Percentiles rank a stretch among this genome's conserved stretches.
Conservation (phyloP, 2,888 invertebrate species). For the Amorpha juglandis region DNA sequence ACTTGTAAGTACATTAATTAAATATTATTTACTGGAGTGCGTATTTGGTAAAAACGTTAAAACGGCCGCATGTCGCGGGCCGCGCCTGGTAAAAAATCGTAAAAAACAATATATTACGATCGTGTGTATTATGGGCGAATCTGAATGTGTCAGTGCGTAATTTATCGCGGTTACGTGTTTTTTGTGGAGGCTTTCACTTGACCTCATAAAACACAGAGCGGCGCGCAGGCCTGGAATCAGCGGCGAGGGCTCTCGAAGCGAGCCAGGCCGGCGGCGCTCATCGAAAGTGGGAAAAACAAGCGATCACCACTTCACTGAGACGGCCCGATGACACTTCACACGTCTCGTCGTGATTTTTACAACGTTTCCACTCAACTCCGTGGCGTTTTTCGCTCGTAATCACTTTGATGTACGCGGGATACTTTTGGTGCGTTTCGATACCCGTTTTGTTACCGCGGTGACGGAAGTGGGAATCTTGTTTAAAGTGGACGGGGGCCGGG, state of each 20-base stretch:
- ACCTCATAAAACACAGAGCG: constrained; percentile 82
- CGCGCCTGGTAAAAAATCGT: constrained; percentile 54
- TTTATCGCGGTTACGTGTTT: constrained; percentile 80
- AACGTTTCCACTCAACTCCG: constrained; percentile 74
- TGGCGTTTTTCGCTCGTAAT: constrained; percentile 75
- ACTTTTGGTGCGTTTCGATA: constrained; percentile 23
- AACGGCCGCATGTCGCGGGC: constrained; percentile 41
- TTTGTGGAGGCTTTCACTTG: constrained; percentile 80
- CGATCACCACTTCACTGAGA: constrained; percentile 81
- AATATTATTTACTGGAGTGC: constrained; percentile 24
- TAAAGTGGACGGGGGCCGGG: constrained; percentile 17
- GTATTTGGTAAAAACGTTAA: constrained; percentile 29
- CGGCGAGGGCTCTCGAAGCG: constrained; percentile 68
- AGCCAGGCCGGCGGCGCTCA: constrained; percentile 68
- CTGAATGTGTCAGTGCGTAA: constrained; percentile 84
- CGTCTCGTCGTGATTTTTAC: constrained; percentile 81
- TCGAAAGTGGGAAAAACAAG: constrained; percentile 83
- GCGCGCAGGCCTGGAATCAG: constrained; percentile 67
- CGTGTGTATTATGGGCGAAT: constrained; percentile 80
- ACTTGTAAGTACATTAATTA: constrained; percentile 33
- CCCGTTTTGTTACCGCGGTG: constrained; percentile 8
- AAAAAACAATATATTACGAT: constrained; percentile 78
- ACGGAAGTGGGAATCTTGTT: constrained; percentile 9
- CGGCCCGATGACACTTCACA: constrained; percentile 80
- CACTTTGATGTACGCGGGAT: constrained; percentile 72